These are phyloP conservation scores for Mareca strepera DNA, from an alignment of 2,797 vertebrate species.

Conservation along the genomic window DNA sequence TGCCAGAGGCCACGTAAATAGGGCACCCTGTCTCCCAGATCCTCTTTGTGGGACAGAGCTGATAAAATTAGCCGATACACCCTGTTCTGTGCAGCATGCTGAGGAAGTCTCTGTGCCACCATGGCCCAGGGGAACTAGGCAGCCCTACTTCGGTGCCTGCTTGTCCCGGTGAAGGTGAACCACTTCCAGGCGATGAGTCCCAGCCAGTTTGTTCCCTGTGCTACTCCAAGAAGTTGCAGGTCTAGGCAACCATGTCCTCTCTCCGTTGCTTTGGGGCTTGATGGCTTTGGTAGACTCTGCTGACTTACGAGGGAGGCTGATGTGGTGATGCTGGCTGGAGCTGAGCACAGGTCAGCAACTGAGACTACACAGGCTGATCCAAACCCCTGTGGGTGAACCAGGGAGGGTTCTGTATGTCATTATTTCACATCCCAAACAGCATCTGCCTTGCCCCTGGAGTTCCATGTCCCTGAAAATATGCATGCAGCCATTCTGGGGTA, in stretches of 20 bases:
- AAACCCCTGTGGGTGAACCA: too few relatives aligned
- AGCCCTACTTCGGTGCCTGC: conserved; percentile 48
- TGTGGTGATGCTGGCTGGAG: not conserved
- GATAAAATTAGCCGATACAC: conserved; percentile 54
- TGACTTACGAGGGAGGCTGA: not conserved
- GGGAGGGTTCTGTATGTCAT: not conserved
- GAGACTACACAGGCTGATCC: too few relatives aligned
- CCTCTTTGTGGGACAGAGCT: conserved; percentile 26
- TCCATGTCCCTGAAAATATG: not conserved
- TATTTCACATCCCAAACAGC: not conserved
- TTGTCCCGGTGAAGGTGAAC: not conserved
- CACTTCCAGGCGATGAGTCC: not conserved
- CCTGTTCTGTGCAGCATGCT: not conserved
- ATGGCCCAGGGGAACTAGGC: not conserved
- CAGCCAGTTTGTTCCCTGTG: not conserved
- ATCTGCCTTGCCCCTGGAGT: not conserved
- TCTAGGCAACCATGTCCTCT: rapidly evolving
- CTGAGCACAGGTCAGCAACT: not conserved
- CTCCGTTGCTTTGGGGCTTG: not conserved
- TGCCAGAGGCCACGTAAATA: not conserved
- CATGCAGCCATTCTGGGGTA: not conserved
- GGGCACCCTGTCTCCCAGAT: conserved; percentile 17
- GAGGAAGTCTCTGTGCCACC: not conserved
- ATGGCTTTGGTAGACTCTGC: not conserved
- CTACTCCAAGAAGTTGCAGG: not conserved